Percentiles rank a stretch among this genome's conserved stretches.
phyloP scores from a whole-genome alignment of 2,113 vertebrate species.

The Camelus dromedarius region DNA sequence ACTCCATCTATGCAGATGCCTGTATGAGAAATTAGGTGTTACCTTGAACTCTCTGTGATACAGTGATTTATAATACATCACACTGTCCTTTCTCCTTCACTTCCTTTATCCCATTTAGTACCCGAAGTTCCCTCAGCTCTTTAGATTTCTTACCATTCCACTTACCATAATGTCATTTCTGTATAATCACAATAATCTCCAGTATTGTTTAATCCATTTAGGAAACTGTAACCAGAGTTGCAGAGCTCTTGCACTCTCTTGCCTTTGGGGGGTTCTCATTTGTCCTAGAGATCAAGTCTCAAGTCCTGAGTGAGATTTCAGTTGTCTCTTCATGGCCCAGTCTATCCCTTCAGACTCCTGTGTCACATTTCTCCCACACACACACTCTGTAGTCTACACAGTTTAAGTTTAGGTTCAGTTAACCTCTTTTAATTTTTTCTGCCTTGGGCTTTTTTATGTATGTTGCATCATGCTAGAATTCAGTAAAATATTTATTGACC shows the following conservation, averaged over 20 bases:
- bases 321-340: neutral
- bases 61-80: neutral
- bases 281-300: neutral
- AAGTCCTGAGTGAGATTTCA: constrained; percentile 23
- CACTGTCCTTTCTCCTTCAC: neutral
- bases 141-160: constrained; percentile 18
- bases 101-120: neutral
- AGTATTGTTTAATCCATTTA: neutral
- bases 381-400: neutral
- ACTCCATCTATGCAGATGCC: neutral
- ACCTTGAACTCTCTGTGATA: neutral
- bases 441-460: constrained; percentile 31
- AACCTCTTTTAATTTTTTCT: constrained; percentile 19
- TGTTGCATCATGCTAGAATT: constrained; percentile 38
- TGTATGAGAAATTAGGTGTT: neutral
- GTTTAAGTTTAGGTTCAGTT: neutral
- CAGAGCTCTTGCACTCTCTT: neutral
- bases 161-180: constrained; percentile 1
- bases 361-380: neutral
- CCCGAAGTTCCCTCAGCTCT: neutral
- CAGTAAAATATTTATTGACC: neutral
- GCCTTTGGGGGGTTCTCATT: neutral
- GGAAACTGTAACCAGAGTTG: neutral
- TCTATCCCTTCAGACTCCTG: neutral
- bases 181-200: neutral